phyloP scores from a whole-genome alignment of 2,888 invertebrate species.

The Acleris emargana region DNA sequence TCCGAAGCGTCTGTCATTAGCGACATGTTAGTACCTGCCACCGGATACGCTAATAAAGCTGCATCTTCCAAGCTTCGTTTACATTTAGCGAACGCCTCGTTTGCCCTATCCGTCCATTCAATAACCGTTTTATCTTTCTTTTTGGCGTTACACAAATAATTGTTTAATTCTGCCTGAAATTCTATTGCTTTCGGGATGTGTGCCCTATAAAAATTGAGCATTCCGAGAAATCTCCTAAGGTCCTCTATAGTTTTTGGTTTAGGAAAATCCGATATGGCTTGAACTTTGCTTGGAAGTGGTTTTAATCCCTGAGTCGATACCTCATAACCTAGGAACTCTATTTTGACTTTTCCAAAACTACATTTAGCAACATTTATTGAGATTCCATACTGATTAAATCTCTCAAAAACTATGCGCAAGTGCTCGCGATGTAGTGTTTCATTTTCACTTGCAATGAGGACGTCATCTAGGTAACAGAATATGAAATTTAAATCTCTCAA shows the following conservation, averaged over 20 bases:
- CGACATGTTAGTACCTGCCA: constrained; percentile 39
- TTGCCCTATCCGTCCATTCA: constrained; percentile 38
- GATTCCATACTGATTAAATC: background rate
- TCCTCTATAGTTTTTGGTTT: constrained; percentile 31
- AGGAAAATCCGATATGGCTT: constrained; percentile 37
- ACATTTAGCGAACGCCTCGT: constrained; percentile 37
- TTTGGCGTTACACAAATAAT: constrained; percentile 36
- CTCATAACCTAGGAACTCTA: constrained; percentile 39
- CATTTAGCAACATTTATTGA: constrained; percentile 39
- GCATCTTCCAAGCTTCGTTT: constrained; percentile 34
- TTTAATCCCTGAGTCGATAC: constrained; percentile 31
- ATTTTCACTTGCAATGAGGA: too few relatives aligned
- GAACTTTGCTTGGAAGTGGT: constrained; percentile 32
- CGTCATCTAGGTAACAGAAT: constrained; percentile 9
- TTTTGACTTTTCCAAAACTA: constrained; percentile 25
- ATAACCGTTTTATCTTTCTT: constrained; percentile 41
- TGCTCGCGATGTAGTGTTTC: background rate
- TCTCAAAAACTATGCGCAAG: background rate
- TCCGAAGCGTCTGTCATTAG: constrained; percentile 47
- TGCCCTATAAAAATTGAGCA: constrained; percentile 36
- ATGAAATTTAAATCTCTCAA: background rate
- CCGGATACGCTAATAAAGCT: constrained; percentile 34
- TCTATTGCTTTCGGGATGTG: constrained; percentile 20
- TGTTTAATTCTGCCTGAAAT: constrained; percentile 31
- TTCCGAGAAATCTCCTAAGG: constrained; percentile 33